phyloP scores from a whole-genome alignment of 2,888 invertebrate species.

The Sinotaia quadrata region DNA sequence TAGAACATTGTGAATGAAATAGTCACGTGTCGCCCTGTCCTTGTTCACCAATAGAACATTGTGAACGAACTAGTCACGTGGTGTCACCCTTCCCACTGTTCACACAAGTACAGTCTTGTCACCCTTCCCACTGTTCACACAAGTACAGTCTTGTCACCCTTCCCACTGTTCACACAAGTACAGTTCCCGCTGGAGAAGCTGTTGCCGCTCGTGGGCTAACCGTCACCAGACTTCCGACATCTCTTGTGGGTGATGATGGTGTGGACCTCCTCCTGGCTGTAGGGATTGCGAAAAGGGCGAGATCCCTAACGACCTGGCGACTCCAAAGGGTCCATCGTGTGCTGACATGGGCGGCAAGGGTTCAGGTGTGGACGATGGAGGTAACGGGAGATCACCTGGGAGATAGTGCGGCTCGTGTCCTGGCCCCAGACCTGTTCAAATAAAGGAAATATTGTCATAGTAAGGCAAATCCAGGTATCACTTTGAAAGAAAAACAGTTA shows the following conservation, averaged over 20 bases:
- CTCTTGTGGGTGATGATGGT: constrained; percentile 33
- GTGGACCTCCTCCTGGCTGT: constrained; percentile 29
- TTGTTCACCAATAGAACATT: no score
- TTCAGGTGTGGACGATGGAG: constrained; percentile 37
- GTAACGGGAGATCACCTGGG: constrained; percentile 35
- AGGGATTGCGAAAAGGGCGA: constrained; percentile 34
- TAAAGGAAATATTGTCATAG: no score
- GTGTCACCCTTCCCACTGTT: no score
- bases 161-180: not conserved
- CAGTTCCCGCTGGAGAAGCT: constrained; percentile 17
- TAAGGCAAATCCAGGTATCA: no score
- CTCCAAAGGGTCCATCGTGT: constrained; percentile 33
- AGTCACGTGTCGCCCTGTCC: no score
- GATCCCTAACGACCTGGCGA: constrained; percentile 31
- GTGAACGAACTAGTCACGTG: no score
- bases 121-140: no score
- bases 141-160: no score
- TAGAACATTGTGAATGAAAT: no score
- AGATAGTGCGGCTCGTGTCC: constrained; percentile 36
- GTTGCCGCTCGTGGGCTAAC: constrained; percentile 27
- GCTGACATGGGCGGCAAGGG: constrained; percentile 30
- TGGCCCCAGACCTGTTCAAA: constrained; percentile 30
- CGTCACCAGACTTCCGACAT: constrained; percentile 38
- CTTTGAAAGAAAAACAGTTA: no score
- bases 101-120: no score